Conservation (phyloP, 2,888 invertebrate species). For the Cerceris rybyensis region DNA sequence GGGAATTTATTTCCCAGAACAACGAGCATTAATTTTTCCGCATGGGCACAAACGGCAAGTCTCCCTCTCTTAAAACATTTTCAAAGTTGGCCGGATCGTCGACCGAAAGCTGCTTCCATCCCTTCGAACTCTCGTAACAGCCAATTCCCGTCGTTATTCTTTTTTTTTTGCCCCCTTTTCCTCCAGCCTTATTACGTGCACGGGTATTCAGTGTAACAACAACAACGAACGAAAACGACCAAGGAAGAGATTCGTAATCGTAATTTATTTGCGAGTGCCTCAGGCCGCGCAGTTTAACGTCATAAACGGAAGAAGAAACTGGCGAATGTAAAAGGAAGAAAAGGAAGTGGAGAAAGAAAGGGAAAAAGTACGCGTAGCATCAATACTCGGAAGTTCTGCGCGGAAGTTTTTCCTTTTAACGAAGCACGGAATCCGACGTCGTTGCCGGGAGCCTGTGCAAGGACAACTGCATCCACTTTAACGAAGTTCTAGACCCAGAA, state of each 20-base stretch:
- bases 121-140: slow-evolving; percentile 19
- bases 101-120: slow-evolving; percentile 8
- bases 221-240: slow-evolving; percentile 32
- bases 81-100: slow-evolving; percentile 46
- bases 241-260: slow-evolving; percentile 49
- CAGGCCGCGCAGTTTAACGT: slow-evolving; percentile 42
- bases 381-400: slow-evolving; percentile 39
- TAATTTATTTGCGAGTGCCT: slow-evolving; percentile 60
- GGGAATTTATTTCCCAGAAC: slow-evolving; percentile 41
- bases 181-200: not conserved
- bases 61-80: slow-evolving; percentile 46
- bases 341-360: slow-evolving; percentile 5
- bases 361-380: slow-evolving; percentile 29
- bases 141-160: slow-evolving; percentile 35
- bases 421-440: slow-evolving; percentile 38
- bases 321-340: not conserved
- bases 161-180: slow-evolving; percentile 9
- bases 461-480: slow-evolving; percentile 13
- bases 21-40: slow-evolving; percentile 44
- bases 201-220: slow-evolving; percentile 42
- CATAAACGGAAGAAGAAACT: slow-evolving; percentile 26
- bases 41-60: slow-evolving; percentile 13
- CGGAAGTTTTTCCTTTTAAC: slow-evolving; percentile 43
- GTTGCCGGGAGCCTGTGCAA: slow-evolving; percentile 5
- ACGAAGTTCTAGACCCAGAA: slow-evolving; percentile 5